Evolutionary conservation across 2,888 invertebrate species (phyloP).

Genomic region (Rhogogaster chlorosoma): DNA sequence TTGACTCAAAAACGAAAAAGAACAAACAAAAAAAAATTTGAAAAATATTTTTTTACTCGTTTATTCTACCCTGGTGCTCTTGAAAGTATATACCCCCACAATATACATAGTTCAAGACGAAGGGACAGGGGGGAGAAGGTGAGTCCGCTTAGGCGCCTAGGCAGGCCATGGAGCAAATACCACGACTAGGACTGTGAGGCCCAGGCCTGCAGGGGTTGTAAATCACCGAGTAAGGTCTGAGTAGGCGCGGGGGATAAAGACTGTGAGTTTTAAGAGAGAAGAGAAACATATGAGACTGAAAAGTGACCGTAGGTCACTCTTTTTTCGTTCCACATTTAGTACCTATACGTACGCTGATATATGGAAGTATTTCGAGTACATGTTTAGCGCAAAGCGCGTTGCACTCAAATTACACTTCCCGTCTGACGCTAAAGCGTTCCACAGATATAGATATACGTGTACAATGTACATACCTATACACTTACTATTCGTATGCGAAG

Average conservation of each 20-base stretch:
- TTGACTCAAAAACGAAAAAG: not conserved
- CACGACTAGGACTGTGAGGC: conserved; percentile 25
- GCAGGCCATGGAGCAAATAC: conserved; percentile 36
- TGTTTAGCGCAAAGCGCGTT: conserved; percentile 5
- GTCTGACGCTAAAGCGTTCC: not conserved
- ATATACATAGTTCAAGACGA: not conserved
- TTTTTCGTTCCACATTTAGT: not conserved
- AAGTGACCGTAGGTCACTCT: conserved; percentile 50
- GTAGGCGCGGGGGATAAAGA: not conserved
- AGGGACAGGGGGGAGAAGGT: not conserved
- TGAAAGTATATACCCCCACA: not conserved
- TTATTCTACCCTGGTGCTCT: not conserved
- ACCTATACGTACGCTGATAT: not conserved
- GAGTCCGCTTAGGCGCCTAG: conserved; percentile 45
- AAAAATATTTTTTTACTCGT: not conserved
- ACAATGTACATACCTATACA: not conserved
- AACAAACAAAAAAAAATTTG: not conserved
- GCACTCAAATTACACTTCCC: conserved; percentile 46
- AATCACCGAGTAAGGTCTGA: conserved; percentile 51
- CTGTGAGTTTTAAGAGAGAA: conserved; percentile 13
- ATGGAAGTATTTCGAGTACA: not conserved
- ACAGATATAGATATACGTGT: not conserved
- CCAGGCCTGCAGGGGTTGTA: conserved; percentile 49
- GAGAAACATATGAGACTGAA: not conserved
- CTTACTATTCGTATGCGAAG: not conserved